Conservation (phyloP, 2,797 vertebrate species). For the Nasua narica region DNA sequence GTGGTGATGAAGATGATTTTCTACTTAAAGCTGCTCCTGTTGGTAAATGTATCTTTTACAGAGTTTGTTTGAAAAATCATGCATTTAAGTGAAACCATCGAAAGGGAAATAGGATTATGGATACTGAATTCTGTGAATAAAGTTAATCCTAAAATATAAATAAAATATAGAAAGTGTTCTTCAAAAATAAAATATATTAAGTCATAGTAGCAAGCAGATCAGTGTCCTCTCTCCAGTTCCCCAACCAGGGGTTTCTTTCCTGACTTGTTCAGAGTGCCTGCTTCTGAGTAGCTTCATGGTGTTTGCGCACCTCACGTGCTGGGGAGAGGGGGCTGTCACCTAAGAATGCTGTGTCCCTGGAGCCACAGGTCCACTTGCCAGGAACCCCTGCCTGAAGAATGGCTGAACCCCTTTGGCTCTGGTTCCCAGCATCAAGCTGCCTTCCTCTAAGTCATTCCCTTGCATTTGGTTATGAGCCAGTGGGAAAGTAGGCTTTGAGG, state of each 20-base stretch:
- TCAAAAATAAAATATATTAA: neutral
- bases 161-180: neutral
- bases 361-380: neutral
- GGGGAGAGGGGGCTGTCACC: neutral
- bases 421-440: neutral
- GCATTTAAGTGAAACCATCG: neutral
- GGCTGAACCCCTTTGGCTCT: neutral
- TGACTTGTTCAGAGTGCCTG: neutral
- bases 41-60: neutral
- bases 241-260: neutral
- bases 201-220: neutral
- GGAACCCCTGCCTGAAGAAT: neutral
- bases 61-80: conserved; percentile 17
- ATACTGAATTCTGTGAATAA: neutral
- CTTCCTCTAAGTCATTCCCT: neutral
- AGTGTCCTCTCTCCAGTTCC: fast-evolving
- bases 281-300: neutral
- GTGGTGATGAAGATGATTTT: neutral
- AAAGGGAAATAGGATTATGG: neutral
- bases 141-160: conserved; percentile 25
- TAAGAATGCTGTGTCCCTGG: neutral
- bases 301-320: neutral
- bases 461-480: neutral
- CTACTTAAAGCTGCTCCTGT: neutral
- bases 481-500: neutral